Percentiles rank a stretch among this genome's conserved stretches.
Evolutionary conservation across 2,797 vertebrate genomes (phyloP).

Genomic region (Siniperca obscura): DNA sequence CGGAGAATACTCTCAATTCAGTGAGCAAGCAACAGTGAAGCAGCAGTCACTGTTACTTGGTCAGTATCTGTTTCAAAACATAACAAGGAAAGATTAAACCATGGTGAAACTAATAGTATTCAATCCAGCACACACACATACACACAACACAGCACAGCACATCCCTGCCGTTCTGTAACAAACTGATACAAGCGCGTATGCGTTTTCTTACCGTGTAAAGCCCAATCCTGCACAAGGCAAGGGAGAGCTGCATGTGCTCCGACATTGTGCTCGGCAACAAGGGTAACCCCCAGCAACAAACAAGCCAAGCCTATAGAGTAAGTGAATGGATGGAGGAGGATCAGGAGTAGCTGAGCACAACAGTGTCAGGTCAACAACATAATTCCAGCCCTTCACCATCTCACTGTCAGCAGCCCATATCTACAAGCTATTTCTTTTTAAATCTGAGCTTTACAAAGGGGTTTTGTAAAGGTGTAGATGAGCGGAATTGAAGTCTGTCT

Average conservation of each 20-base stretch:
- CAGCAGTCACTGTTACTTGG: conserved; percentile 42
- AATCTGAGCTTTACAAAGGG: conserved; percentile 36
- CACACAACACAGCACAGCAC: not conserved
- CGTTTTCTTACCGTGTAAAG: conserved; percentile 90
- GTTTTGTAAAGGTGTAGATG: conserved; percentile 17
- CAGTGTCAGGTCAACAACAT: conserved; percentile 68
- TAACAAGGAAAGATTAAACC: conserved; percentile 31
- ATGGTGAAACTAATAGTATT: conserved; percentile 32
- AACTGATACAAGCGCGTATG: conserved; percentile 8
- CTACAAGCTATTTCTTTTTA: conserved; percentile 36
- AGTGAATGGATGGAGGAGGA: conserved; percentile 79
- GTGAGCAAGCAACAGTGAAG: conserved; percentile 52
- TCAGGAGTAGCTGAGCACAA: conserved; percentile 68
- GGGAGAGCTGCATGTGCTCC: conserved; percentile 93
- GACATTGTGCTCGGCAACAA: conserved; percentile 89
- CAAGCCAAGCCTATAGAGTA: conserved; percentile 80
- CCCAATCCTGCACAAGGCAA: conserved; percentile 94
- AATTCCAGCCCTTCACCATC: conserved; percentile 51
- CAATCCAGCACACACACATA: conserved; percentile 2
- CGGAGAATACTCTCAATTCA: conserved; percentile 42
- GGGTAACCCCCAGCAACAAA: conserved; percentile 85
- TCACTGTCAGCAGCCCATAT: conserved; percentile 32
- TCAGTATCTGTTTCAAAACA: conserved; percentile 54
- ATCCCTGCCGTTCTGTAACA: not conserved
- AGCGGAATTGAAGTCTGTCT: conserved; percentile 43